A percentile compares a stretch with the other conserved stretches of the same genome.
phyloP scores from a whole-genome alignment of 2,888 invertebrate species.

The Rhopalosiphum nymphaeae region DNA sequence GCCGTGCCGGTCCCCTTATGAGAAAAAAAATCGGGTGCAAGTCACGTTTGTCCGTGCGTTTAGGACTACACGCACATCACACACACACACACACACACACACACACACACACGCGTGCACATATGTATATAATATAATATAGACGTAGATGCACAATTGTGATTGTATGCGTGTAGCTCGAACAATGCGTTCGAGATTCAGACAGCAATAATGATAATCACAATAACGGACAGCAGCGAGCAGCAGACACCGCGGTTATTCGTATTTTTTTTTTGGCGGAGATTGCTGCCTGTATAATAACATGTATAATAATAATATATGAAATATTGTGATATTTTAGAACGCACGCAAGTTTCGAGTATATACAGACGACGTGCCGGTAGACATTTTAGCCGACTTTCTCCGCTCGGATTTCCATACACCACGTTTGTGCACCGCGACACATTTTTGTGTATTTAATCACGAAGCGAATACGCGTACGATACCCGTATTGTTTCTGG shows the following conservation, averaged over 20 bases:
- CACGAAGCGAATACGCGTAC: not conserved
- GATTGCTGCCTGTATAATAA: not conserved
- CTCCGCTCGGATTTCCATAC: not conserved
- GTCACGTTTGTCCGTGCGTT: constrained; percentile 57
- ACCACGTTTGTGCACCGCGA: not conserved
- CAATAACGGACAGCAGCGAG: constrained; percentile 30
- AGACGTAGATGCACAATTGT: constrained; percentile 40
- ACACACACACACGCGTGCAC: not conserved
- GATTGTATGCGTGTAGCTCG: constrained; percentile 44
- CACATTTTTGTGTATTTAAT: not conserved
- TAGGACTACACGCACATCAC: not conserved
- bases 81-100: not conserved
- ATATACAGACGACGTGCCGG: not conserved
- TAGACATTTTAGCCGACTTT: not conserved
- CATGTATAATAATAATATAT: not conserved
- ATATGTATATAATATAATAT: not conserved
- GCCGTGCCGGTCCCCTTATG: not conserved
- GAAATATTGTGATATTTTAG: not conserved
- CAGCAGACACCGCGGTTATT: not conserved
- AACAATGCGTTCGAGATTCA: constrained; percentile 27
- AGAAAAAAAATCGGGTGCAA: constrained; percentile 55
- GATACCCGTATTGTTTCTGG: not conserved
- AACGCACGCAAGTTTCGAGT: not conserved
- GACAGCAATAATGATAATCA: not conserved
- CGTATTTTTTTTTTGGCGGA: not conserved